Base-by-base conservation (phyloP, 1,140 invertebrate genomes). In the Samia ricini region DNA sequence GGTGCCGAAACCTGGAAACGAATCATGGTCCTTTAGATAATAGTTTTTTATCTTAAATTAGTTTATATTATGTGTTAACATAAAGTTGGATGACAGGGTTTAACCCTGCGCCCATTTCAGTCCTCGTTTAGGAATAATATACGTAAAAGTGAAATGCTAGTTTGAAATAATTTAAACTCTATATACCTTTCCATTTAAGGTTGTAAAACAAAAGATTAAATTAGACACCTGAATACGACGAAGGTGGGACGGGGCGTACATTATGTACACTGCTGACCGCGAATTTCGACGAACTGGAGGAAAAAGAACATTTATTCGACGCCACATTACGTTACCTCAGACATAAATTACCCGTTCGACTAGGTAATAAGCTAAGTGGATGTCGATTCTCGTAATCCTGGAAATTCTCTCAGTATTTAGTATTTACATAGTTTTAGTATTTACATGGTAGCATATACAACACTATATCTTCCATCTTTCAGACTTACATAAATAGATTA, bases 281-380 rank as follows among this genome's bases (percentile, higher is more conserved):
- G 8, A 55, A n/a, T 24, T 55, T 55, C 52, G n/a, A 55, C 24
- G 52, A 55, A 55, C 33, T 42, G 24, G 50, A 51, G 7, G n/a
- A 51, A 24, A 55, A 55, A 55, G 24, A 55, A 55, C 22, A 55
- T 55, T 55, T 15, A 55, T 23, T 24, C 21, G 21, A 22, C 24
- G 52, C 21, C 22, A 24, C 21, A 19, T 55, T 23, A 55, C 12
- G 52, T 55, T 8, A 24, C 20, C 20, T 55, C 52, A n/a, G 8
- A 23, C 7, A 55, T 55, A 55, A 55, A 55, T 55, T 55, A 55
- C 52, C 19, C 24, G 22, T 24, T n/a, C 24, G 21, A 15, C 15
- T 24, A 24, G 23, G 10, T 55, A 55, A 55, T 55, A 55, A 55
- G 5, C 21, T 55, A 55, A 23, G 52, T 55, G 21, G 8, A 15